Evolutionary conservation across 1,140 invertebrate species (phyloP).

Genomic region (Anastrepha ludens): DNA sequence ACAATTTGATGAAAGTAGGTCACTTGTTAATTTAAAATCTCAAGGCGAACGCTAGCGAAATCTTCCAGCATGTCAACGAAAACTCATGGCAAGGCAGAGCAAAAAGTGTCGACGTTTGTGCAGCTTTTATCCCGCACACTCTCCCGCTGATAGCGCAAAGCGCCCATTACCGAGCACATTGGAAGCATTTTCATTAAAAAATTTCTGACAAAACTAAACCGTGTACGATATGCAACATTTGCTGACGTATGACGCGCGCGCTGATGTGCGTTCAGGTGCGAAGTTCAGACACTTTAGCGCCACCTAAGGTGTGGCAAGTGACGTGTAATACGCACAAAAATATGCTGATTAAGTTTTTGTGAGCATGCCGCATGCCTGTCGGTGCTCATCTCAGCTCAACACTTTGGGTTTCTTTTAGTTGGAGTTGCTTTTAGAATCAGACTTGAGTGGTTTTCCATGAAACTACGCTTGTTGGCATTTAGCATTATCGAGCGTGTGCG

Average conservation of each 20-base stretch:
- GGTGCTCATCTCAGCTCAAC: neutral
- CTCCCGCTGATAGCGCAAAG: neutral
- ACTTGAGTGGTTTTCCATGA: neutral
- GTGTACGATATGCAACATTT: neutral
- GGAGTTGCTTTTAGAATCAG: neutral
- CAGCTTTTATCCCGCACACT: neutral
- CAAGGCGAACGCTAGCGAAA: neutral
- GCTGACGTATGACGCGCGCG: neutral
- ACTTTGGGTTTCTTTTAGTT: neutral
- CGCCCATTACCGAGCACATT: neutral
- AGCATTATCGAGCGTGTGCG: neutral
- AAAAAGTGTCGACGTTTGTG: neutral
- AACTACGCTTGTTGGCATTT: neutral
- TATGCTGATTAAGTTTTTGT: slow-evolving; percentile 15
- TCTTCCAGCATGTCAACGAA: neutral
- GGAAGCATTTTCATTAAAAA: neutral
- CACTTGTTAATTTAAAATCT: slow-evolving; percentile 27
- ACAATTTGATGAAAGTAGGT: neutral
- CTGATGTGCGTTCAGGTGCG: slow-evolving; percentile 26
- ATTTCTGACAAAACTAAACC: neutral
- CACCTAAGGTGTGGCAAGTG: slow-evolving; percentile 17
- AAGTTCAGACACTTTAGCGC: slow-evolving; percentile 39
- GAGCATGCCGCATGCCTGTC: neutral
- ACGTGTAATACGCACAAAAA: neutral
- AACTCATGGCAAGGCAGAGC: neutral